Percentiles rank a stretch among this genome's conserved stretches.
Evolutionary conservation across 2,113 vertebrate species (phyloP).

Genomic region (Glaucomys volans): DNA sequence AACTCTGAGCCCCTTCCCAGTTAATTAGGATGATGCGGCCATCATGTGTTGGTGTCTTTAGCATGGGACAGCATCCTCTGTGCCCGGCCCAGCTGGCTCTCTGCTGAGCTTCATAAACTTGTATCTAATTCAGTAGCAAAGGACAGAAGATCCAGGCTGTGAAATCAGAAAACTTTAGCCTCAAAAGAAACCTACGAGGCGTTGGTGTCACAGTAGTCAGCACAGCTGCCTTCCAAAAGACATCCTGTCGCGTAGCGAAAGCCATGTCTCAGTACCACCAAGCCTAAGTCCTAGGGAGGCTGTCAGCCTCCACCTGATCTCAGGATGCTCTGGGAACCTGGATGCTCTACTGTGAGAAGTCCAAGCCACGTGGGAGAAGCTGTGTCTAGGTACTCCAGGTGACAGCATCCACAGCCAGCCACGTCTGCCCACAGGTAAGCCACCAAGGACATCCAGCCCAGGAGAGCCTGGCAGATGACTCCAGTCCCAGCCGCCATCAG

Average conservation of each 20-base stretch:
- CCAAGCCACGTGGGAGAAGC: background rate
- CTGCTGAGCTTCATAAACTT: constrained; percentile 11
- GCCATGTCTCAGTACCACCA: background rate
- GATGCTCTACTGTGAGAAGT: background rate
- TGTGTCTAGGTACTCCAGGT: background rate
- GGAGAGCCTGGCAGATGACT: background rate
- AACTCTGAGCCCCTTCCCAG: background rate
- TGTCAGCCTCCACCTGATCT: background rate
- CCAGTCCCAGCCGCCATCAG: background rate
- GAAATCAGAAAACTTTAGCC: background rate
- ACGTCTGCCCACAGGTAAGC: background rate
- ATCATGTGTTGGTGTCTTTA: background rate
- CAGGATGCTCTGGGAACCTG: background rate
- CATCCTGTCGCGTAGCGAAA: background rate
- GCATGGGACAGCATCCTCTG: background rate
- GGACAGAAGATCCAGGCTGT: background rate
- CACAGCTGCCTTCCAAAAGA: constrained; percentile 89
- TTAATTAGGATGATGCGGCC: background rate
- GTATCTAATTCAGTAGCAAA: constrained; percentile 23
- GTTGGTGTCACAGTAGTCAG: constrained; percentile 90
- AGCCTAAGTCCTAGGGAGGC: background rate
- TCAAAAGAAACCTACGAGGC: background rate
- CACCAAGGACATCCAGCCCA: background rate
- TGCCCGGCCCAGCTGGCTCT: background rate
- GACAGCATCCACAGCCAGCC: background rate